A percentile compares a stretch with the other conserved stretches of the same genome.
These are phyloP conservation scores for Siniperca scherzeri DNA, from an alignment of 2,797 vertebrate species.

Conservation along the genomic window DNA sequence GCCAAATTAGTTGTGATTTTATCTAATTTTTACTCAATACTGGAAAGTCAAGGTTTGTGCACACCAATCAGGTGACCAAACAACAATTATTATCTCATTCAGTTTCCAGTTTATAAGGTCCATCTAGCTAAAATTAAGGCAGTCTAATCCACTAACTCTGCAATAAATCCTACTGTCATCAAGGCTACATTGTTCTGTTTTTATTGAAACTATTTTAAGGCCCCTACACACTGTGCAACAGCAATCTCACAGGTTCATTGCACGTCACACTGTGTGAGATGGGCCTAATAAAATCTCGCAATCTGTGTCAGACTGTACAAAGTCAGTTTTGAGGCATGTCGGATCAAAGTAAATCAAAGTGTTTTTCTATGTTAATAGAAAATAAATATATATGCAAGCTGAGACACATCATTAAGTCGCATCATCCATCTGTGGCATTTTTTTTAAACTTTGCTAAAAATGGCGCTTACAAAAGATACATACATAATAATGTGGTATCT, in stretches of 20 bases:
- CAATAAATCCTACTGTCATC: neutral
- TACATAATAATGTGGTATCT: neutral
- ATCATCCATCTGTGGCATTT: neutral
- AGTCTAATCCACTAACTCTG: neutral
- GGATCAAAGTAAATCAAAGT: neutral
- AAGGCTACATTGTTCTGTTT: neutral
- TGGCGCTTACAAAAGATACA: neutral
- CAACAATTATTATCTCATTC: neutral
- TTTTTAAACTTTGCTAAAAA: neutral
- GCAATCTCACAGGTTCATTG: neutral
- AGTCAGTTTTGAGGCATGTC: neutral
- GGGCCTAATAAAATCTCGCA: neutral
- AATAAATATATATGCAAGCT: neutral
- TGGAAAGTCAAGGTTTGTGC: neutral
- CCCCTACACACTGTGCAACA: neutral
- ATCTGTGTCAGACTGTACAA: neutral
- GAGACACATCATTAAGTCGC: neutral
- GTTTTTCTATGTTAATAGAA: neutral
- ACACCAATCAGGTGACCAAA: neutral
- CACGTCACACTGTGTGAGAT: neutral
- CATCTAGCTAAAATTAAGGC: neutral
- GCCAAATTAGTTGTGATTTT: neutral
- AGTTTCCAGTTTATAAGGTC: neutral
- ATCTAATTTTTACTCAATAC: neutral
- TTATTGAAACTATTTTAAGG: neutral